A percentile compares a stretch with the other conserved stretches of the same genome.
phyloP scores from a whole-genome alignment of 2,113 vertebrate species.

The Muntiacus muntjak region DNA sequence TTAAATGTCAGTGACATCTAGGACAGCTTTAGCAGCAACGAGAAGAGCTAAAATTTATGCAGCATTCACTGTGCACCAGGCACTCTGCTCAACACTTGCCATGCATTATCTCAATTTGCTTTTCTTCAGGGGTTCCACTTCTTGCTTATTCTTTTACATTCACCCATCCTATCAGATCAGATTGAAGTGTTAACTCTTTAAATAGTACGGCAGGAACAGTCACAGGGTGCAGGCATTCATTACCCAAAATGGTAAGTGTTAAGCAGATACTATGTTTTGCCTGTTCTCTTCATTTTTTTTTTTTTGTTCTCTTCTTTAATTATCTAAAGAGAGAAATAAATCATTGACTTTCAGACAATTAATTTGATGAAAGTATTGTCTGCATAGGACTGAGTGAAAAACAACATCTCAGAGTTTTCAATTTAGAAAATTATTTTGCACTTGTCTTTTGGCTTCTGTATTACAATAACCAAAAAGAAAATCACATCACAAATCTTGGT shows the following conservation, averaged over 20 bases:
- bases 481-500: not conserved
- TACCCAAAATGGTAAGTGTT: not conserved
- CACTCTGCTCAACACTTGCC: not conserved
- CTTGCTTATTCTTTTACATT: not conserved
- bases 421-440: conserved; percentile 20
- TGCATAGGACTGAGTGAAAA: not conserved
- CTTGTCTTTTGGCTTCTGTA: not conserved
- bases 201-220: not conserved
- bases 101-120: not conserved
- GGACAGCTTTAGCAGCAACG: not conserved
- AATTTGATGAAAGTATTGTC: not conserved
- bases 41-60: conserved; percentile 32
- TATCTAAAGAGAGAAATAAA: not conserved
- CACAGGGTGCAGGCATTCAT: not conserved
- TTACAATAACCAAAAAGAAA: not conserved
- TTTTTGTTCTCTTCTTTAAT: not conserved
- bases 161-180: not conserved
- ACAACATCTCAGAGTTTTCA: not conserved
- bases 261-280: not conserved
- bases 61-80: not conserved
- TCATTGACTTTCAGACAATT: not conserved
- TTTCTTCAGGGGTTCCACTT: not conserved
- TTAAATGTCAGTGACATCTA: conserved; percentile 36
- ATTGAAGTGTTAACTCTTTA: not conserved
- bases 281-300: not conserved